Evolutionary conservation across 53 echinoderm and acorn worm species (phyloP), one percentile per base, ranked within the genome.

Genomic region (Antedon mediterranea): DNA sequence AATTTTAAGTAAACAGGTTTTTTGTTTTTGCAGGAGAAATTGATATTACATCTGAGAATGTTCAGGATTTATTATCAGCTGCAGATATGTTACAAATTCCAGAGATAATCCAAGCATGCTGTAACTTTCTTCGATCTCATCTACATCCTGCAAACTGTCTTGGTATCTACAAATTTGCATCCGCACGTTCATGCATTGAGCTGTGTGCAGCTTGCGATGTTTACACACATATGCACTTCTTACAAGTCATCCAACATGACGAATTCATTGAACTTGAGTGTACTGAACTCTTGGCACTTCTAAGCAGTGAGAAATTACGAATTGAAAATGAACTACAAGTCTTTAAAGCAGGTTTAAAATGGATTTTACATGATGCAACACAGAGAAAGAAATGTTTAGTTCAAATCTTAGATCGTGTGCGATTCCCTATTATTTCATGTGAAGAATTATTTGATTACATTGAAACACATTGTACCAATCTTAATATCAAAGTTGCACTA

Each of bases 121-220:
- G 91, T 72, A 81, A 84, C 74, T 95, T 85, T 83, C 74, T 95
- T 3, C 87, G 86, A 79, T 81, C 82, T 9, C 91, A 95, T 74
- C 86, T 91, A 15, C 97, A 95, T 80, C 91, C 97, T 29, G 89
- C 89, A 2, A 95, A 95, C 74, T 95, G 91, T 41, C 82, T 95
- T 29, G 97, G 97, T 4, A 83, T 95, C 37, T 43, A 77, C 7
- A 85, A 83, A 76, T 86, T 95, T 82, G 89, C 97, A 0, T 77
- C 82, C 11, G 82, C 88, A 31, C 83, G 79, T 28, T 85, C 91
- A 32, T 87, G 91, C 75, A 32, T 29, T 20, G 91, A 95, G 9
- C 83, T 95, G 29, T 79, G 81, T 8, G 44, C 80, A 3, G 80
- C 86, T 0, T 82, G 89, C 32, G 75, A 79, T 41, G 77, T 89